A percentile compares a stretch with the other conserved stretches of the same genome.
Evolutionary conservation across 2,113 vertebrate species (phyloP).

Genomic region (Brachirus orientalis): DNA sequence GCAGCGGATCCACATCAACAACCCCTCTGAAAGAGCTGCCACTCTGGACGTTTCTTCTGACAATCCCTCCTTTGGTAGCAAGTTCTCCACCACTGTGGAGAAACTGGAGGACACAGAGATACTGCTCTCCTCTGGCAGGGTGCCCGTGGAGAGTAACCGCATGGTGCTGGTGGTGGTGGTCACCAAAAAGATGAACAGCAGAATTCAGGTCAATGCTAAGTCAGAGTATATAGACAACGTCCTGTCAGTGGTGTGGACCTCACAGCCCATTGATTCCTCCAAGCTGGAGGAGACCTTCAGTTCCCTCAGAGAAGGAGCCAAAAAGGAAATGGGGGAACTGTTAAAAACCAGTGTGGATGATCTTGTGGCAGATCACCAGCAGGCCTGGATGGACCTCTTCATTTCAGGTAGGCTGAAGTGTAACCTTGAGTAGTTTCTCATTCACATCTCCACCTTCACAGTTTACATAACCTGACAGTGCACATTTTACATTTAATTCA

Average conservation of each 20-base stretch:
- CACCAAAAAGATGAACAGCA: conserved; percentile 83
- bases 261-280: conserved; percentile 81
- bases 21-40: conserved; percentile 85
- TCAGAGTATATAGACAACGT: conserved; percentile 87
- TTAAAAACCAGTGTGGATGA: conserved; percentile 84
- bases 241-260: conserved; percentile 88
- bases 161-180: conserved; percentile 89
- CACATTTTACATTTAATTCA: no score
- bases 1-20: conserved; percentile 89
- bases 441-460: no score
- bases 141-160: conserved; percentile 79
- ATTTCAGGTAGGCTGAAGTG: conserved; percentile 86
- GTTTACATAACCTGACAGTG: no score
- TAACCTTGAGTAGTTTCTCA: not conserved
- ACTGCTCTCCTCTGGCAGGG: conserved; percentile 86
- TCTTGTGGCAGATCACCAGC: conserved; percentile 88
- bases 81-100: conserved; percentile 85
- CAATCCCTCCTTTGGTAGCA: conserved; percentile 56
- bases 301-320: conserved; percentile 85
- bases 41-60: conserved; percentile 81
- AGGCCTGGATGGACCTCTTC: conserved; percentile 94
- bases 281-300: conserved; percentile 87
- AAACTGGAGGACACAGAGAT: conserved; percentile 88
- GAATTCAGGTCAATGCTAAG: conserved; percentile 87
- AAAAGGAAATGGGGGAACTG: conserved; percentile 90